Evolutionary conservation across 2,888 invertebrate genomes (phyloP).

Genomic region (Tenthredo scrophulariae): DNA sequence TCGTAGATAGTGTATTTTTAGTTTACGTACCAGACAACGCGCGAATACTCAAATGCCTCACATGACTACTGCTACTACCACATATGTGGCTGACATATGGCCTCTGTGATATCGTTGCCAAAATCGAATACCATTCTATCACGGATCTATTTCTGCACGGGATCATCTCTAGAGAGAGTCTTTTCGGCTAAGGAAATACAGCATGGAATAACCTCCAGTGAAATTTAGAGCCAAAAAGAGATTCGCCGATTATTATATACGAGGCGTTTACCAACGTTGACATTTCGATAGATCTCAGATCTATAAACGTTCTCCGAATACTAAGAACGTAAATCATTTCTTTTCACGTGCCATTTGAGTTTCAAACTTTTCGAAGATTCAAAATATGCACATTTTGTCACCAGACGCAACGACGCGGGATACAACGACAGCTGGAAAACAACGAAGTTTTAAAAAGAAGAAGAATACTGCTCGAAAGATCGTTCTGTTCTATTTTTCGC

Average conservation of each 20-base stretch:
- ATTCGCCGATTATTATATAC: neutral
- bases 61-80: conserved; percentile 29
- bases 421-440: neutral
- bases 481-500: conserved; percentile 12
- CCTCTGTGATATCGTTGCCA: conserved; percentile 42
- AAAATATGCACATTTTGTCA: neutral
- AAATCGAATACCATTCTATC: conserved; percentile 46
- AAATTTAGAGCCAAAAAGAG: neutral
- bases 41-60: conserved; percentile 50
- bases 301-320: neutral
- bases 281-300: neutral
- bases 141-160: conserved; percentile 33
- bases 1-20: conserved; percentile 45
- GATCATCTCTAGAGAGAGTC: conserved; percentile 29
- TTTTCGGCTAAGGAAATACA: conserved; percentile 1
- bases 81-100: conserved; percentile 11
- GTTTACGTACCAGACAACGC: conserved; percentile 40
- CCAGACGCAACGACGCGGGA: neutral
- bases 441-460: neutral
- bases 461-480: conserved; percentile 1
- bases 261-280: neutral
- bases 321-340: neutral
- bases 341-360: conserved; percentile 8
- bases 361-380: neutral
- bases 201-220: neutral